Base-by-base conservation (phyloP, 1,140 invertebrate genomes). In the Pseudomyrmex dendroicus region DNA sequence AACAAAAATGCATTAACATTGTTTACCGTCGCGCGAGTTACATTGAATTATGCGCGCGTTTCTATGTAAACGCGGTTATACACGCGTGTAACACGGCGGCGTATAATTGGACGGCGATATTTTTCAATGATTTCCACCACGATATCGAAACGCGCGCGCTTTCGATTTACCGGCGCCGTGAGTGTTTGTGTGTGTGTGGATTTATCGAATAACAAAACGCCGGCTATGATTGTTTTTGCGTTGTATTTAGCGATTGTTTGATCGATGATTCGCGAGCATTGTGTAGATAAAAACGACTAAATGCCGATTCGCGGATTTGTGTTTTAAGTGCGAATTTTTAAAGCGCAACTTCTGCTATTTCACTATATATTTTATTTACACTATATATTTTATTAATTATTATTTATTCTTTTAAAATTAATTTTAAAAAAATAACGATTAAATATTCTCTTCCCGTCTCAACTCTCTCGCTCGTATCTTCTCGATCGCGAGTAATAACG, bases 1-100 rank as follows among this genome's bases (percentile, higher is more conserved):
- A 72, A 72, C 76, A 80, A 80, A 80, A 80, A 59, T 70, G 54
- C 54, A 80, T 72, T 80, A 80, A 80, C 54, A 17, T 46, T 68
- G 44, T 70, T 80, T 80, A 22, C 10, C 66, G 46, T 59, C 46
- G 76, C 54, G 76, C 76, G 15, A 59, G 54, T 35, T 59, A 46
- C 44, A 78, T 59, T 70, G 64, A 78, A 78, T 78, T 78, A 70
- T 50, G 44, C 0, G 52, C 15, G 44, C 64, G 52, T 78, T 35
- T 35, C 35, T 35, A 35, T 35, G 35, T 7, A 35, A 35, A 35
- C 35, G 35, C 35, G 7, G 35, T 35, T 35, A 35, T 7, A 35
- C 35, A 35, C 35, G 35, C 5, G 61, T n/a, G 66, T 56, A 59
- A 57, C 56, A 17, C 17, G 25, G 17, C 10, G 12, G 35, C 15